phyloP scores from a whole-genome alignment of 2,113 vertebrate genomes.

The Dasyornis broadbenti region DNA sequence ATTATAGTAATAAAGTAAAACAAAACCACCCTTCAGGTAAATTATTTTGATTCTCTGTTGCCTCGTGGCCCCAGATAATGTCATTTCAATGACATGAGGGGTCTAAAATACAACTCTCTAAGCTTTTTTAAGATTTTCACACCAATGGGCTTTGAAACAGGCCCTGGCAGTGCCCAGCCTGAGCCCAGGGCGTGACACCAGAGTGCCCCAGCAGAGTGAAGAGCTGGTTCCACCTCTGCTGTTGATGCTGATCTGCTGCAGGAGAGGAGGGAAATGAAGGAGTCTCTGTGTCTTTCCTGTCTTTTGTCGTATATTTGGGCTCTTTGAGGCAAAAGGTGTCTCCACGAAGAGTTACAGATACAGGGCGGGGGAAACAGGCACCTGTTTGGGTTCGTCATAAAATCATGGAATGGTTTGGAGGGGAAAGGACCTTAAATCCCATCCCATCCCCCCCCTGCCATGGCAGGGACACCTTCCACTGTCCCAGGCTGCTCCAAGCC shows the following conservation, averaged over 20 bases:
- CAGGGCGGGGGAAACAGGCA: neutral
- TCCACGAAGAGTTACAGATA: neutral
- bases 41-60: neutral
- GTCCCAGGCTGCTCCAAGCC: neutral
- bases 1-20: neutral
- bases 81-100: neutral
- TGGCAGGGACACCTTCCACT: neutral
- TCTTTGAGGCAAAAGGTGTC: neutral
- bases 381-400: neutral
- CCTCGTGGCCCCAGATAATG: neutral
- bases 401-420: neutral
- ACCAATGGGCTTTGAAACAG: neutral
- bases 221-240: neutral
- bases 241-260: neutral
- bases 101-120: neutral
- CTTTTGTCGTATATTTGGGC: neutral
- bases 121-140: neutral
- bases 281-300: neutral
- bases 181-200: rapidly evolving
- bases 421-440: neutral
- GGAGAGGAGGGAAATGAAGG: neutral
- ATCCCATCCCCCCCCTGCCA: neutral
- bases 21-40: neutral
- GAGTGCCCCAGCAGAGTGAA: neutral
- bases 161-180: too few relatives aligned